A percentile compares a stretch with the other conserved stretches of the same genome.
Conservation (phyloP, 2,113 vertebrate species). For the Sminthopsis crassicaudata region DNA sequence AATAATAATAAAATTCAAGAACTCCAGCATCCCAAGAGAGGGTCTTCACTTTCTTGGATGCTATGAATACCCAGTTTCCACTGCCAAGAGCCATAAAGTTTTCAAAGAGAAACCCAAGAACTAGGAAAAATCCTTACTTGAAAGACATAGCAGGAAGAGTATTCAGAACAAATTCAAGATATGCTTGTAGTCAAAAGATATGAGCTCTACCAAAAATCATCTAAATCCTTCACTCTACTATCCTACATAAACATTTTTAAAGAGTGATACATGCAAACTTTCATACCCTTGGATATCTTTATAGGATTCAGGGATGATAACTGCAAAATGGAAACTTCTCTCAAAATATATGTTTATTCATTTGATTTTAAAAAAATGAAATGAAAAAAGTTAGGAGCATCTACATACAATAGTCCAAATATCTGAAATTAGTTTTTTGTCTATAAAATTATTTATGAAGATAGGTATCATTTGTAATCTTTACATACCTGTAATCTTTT, state of each 20-base stretch:
- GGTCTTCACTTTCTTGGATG: not conserved
- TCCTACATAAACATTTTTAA: not conserved
- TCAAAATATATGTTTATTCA: not conserved
- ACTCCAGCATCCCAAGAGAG: not conserved
- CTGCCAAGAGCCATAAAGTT: not conserved
- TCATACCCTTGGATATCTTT: not conserved
- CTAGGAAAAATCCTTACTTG: not conserved
- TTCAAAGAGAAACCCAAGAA: not conserved
- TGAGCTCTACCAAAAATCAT: not conserved
- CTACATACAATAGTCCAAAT: not conserved
- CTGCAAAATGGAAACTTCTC: not conserved
- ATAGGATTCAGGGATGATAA: too few relatives aligned
- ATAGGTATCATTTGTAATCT: not conserved
- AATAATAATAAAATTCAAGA: not conserved
- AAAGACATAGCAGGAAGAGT: not conserved
- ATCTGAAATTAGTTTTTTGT: not conserved
- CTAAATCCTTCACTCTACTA: not conserved
- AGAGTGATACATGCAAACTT: not conserved
- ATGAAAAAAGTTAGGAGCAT: not conserved
- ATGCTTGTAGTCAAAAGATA: not conserved
- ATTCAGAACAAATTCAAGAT: not conserved
- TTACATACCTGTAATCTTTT: not conserved
- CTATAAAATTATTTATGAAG: not conserved
- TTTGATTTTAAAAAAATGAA: not conserved
- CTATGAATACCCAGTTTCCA: fast-evolving